Base-by-base conservation (phyloP, 2,888 invertebrate species). In the Chouioia cunea region DNA sequence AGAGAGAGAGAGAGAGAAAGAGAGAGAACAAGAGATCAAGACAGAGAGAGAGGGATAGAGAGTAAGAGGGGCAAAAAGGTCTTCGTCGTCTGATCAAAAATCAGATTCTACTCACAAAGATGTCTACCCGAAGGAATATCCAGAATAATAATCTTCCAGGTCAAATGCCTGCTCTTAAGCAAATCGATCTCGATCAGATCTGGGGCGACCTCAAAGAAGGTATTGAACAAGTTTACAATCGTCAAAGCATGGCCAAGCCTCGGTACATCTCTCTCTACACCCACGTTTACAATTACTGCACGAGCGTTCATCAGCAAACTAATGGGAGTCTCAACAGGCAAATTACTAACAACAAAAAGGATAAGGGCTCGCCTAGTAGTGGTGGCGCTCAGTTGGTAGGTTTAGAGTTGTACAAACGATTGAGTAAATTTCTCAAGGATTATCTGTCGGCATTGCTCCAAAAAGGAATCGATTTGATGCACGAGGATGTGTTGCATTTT, bases 261-360 rank as follows among this genome's bases (percentile, higher is more conserved):
- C 90, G 97, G 84, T 99, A 99, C 86, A 98, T 99, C 91, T 92
- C 94, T 82, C 88, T 97, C 59, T 97, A 97, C 86, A 97, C 97
- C 91, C 97, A 97, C 85, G 99, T 99, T 69, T 99, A 99, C 86
- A 96, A 99, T 87, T 99, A 99, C 84, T 99, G 99, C 86, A 99
- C 99, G 47, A 97, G 97, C 79, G 97, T 97, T 44, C 96, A 96
- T 83, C 91, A 91, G 76, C 91, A 91, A 80, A 80, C 84, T 50
- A 83, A 81, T n/a, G n/a, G n/a, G n/a, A n/a, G n/a, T n/a, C n/a
- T n/a, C n/a, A n/a, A n/a, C n/a, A 80, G 79, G 54, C 80, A 80
- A 76, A 83, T 82, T 57, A 80, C 80, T 53, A 84, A 83, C 77
- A 86, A 82, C 76, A 89, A 86, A 83, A 89, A 88, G 76, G 88